Evolutionary conservation across 2,797 vertebrate genomes (phyloP), one percentile per base, ranked within the genome.

Genomic region (Megaceryle alcyon): DNA sequence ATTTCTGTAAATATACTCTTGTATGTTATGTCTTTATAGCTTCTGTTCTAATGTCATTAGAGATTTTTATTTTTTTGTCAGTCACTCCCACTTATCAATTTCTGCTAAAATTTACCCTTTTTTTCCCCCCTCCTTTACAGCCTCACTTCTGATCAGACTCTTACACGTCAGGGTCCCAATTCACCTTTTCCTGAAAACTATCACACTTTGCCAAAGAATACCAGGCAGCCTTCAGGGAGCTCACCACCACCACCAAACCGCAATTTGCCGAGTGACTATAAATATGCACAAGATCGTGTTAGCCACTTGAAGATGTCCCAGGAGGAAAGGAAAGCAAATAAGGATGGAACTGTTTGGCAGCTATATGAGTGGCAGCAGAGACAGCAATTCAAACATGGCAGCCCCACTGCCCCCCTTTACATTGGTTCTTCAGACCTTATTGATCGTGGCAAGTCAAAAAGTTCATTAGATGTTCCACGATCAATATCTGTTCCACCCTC

Each of bases 321-420:
- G 2, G 99, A 99, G 75, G 99, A 99, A 86, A 98, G 99, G 20
- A 96, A 98, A 94, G 99, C 99, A 26, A 99, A 98, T 65, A 99
- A 99, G 95, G 99, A 99, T 29, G 99, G 99, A 72, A 99, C 98
- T 71, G 99, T 99, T 92, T 99, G 99, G 99, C 99, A 99, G 98
- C 98, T 99, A 0, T 99, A 99, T 1, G 99, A 99, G 97, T 99
- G 99, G 99, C 99, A 99, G 97, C 99, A 99, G 97, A 98, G 99
- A 59, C 99, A 99, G 97, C 99, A 99, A 90, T 99, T 99, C 97
- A 99, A 99, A 43, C 99, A 99, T 0, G 99, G 99, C 91, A 99
- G 99, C 97, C 99, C 99, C 86, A 99, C 99, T 0, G 99, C 98
- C 4, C 98, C 99, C 2, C 92, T 99, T 86, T 98, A 98, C 85